phyloP scores from a whole-genome alignment of 2,888 invertebrate species.

The Drosophila ustulata region DNA sequence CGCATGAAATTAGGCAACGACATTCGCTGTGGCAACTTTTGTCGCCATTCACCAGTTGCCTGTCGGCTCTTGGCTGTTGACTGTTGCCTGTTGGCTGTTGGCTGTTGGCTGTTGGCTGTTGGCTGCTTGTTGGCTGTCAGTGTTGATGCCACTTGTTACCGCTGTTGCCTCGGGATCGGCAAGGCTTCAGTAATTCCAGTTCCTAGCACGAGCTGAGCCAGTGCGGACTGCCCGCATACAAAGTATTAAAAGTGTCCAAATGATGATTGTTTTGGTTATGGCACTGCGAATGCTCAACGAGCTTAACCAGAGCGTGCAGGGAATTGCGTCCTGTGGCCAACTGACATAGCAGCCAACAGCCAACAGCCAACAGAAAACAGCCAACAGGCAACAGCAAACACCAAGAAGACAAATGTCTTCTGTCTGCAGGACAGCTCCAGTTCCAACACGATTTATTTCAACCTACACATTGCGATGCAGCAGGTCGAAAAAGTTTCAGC shows the following conservation, averaged over 20 bases:
- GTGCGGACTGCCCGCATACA: conserved; percentile 51
- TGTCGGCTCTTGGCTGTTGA: conserved; percentile 29
- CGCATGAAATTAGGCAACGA: conserved; percentile 75
- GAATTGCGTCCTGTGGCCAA: conserved; percentile 52
- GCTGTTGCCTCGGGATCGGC: conserved; percentile 58
- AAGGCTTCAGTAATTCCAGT: conserved; percentile 36
- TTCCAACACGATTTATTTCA: conserved; percentile 71
- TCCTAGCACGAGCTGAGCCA: conserved; percentile 16
- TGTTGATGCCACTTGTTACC: conserved; percentile 65
- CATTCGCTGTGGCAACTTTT: conserved; percentile 37
- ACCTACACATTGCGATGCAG: conserved; percentile 46
- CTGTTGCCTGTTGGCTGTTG: conserved; percentile 29
- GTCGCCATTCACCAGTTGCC: conserved; percentile 1
- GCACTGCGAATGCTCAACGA: conserved; percentile 53
- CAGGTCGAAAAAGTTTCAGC: conserved; percentile 18
- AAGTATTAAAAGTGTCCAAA: conserved; percentile 84
- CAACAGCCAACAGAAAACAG: conserved; percentile 18
- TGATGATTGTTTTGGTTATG: conserved; percentile 83
- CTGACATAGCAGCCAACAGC: conserved; percentile 3
- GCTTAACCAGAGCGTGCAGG: conserved; percentile 57
- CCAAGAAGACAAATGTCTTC: conserved; percentile 57
- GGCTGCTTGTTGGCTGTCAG: conserved; percentile 46
- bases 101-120: conserved; percentile 14
- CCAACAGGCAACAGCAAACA: conserved; percentile 16
- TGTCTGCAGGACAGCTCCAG: conserved; percentile 40